Conservation (phyloP, 2,113 vertebrate species). For the Saccopteryx leptura region DNA sequence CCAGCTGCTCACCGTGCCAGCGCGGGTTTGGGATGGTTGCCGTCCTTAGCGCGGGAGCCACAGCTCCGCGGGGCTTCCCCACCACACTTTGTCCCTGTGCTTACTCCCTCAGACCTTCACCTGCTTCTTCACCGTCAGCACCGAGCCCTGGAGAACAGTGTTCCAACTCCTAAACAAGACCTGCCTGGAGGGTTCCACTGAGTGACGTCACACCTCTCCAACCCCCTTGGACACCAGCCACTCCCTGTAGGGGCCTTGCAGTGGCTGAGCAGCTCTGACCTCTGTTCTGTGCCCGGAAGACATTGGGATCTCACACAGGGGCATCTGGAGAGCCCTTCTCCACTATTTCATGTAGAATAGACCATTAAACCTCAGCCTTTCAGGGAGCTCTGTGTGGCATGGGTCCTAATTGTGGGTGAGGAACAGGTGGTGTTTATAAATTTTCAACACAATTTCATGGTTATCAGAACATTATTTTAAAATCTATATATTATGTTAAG, state of each 20-base stretch:
- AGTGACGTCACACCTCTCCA: not conserved
- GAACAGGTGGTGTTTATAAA: too few relatives aligned
- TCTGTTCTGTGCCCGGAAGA: not conserved
- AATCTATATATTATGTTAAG: too few relatives aligned
- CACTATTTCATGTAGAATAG: not conserved
- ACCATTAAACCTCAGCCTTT: slow-evolving; percentile 26
- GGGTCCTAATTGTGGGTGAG: not conserved
- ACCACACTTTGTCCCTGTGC: not conserved
- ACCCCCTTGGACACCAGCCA: too few relatives aligned
- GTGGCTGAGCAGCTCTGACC: not conserved
- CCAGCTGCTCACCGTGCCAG: not conserved
- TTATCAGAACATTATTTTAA: too few relatives aligned
- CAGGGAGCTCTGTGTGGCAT: not conserved
- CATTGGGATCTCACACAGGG: not conserved
- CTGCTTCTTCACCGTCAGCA: slow-evolving; percentile 51
- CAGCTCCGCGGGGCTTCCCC: not conserved
- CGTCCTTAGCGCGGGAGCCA: not conserved
- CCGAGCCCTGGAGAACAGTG: not conserved
- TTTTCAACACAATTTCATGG: too few relatives aligned
- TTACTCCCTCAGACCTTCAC: not conserved
- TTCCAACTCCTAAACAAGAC: slow-evolving; percentile 3
- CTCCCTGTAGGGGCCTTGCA: too few relatives aligned
- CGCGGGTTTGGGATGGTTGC: not conserved
- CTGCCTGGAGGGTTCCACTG: not conserved
- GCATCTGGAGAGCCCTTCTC: not conserved